Base-by-base conservation (phyloP, 1,140 invertebrate genomes). In the Globodera ellingtonae region DNA sequence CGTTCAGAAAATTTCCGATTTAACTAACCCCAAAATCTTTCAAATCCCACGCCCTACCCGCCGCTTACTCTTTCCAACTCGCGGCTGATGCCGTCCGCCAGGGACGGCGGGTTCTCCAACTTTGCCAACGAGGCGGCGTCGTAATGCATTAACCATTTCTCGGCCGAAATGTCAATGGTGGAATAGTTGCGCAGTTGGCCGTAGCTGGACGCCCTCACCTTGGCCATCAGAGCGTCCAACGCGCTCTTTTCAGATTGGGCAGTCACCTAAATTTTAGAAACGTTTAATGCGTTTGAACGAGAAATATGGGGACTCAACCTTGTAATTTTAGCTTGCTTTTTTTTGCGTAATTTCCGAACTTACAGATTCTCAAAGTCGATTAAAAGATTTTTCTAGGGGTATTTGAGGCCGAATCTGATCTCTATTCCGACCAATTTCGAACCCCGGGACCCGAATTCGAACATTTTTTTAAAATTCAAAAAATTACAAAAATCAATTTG, bases 121-220 rank as follows among this genome's bases (percentile, higher is more conserved):
- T 89, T 89, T 10, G 52, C 65, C 18, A 82, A 73, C 6, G 88
- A 84, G 24, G 78, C 77, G 47, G 80, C 79, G 78, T 88, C 88
- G 47, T 89, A 73, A 5, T 84, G 82, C 73, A 88, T 73, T 8
- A 88, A 73, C 87, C 87, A 88, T 74, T 88, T 88, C 69, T 88
- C 88, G 50, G 86, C 76, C 48, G 83, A 85, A 47, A 88, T 89
- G 56, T 88, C 84, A 46, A 88, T 87, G 35, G n/a, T 70, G 13
- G 85, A 86, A 44, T 85, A 85, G 46, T 72, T 85, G n/a, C 81
- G 83, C 66, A 78, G 81, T 24, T 78, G 56, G 3, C 76, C 81
- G 56, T 21, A 86, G 24, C 47, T 82, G 18, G 84, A 72, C 46
- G 83, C 76, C 24, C 86, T 85, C 47, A 85, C 85, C 52, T 86